phyloP scores from a whole-genome alignment of 2,113 vertebrate genomes.

The Entelurus aequoreus region DNA sequence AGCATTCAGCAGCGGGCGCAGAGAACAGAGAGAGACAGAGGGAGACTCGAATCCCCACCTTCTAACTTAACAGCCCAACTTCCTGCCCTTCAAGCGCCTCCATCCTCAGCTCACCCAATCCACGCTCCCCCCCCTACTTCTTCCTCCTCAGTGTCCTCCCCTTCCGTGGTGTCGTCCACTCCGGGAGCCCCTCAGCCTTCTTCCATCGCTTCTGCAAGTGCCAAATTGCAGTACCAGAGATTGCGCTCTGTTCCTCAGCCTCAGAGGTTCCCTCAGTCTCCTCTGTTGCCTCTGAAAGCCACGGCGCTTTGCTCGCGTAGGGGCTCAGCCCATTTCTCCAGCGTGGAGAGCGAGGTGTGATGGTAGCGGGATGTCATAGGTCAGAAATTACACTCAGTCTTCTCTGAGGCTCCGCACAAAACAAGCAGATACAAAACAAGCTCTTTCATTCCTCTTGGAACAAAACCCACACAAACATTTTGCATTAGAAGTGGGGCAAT shows the following conservation, averaged over 20 bases:
- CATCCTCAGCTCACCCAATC: slow-evolving; percentile 64
- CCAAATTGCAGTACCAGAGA: slow-evolving; percentile 78
- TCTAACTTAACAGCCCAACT: slow-evolving; percentile 55
- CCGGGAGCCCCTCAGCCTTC: slow-evolving; percentile 68
- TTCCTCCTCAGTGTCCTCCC: slow-evolving; percentile 71
- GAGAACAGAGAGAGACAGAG: slow-evolving; percentile 59
- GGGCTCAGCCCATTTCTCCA: slow-evolving; percentile 88
- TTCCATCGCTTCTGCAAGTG: slow-evolving; percentile 71
- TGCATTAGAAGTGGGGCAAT: slow-evolving; percentile 20
- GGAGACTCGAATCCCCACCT: slow-evolving; percentile 62
- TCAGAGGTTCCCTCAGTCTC: slow-evolving; percentile 72
- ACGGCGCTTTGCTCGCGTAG: slow-evolving; percentile 83
- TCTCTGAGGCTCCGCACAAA: slow-evolving; percentile 62
- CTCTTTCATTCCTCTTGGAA: too few species aligned
- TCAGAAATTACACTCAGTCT: slow-evolving; percentile 42
- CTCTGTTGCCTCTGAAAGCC: slow-evolving; percentile 75
- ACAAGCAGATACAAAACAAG: slow-evolving; percentile 40
- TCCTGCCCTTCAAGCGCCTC: slow-evolving; percentile 69
- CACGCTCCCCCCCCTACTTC: slow-evolving; percentile 63
- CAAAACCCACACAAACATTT: slow-evolving; percentile 18
- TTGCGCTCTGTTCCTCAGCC: slow-evolving; percentile 71
- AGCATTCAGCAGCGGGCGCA: slow-evolving; percentile 71
- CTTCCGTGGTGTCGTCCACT: slow-evolving; percentile 68
- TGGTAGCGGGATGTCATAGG: slow-evolving; percentile 21
- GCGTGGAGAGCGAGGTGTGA: slow-evolving; percentile 91